phyloP scores from a whole-genome alignment of 2,888 invertebrate genomes.

The Ctenicera cuprea region DNA sequence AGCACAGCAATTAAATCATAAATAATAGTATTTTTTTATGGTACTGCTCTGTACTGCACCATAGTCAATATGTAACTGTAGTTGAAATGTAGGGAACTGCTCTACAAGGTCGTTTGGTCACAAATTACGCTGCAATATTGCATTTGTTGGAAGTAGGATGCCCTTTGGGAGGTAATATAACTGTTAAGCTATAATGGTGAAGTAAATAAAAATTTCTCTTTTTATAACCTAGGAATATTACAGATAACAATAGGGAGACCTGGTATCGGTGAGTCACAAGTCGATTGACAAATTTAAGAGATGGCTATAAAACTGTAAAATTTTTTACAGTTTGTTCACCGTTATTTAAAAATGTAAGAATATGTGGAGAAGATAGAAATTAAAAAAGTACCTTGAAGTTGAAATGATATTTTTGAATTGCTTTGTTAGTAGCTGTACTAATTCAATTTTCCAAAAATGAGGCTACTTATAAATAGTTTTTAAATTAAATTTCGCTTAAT shows the following conservation, averaged over 20 bases:
- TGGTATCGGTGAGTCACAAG: too few species aligned
- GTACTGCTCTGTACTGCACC: slow-evolving; percentile 14
- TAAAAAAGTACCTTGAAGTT: too few species aligned
- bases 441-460: too few species aligned
- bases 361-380: too few species aligned
- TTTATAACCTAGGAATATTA: background rate
- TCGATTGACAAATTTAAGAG: too few species aligned
- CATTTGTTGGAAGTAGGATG: slow-evolving; percentile 9
- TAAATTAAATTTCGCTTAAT: too few species aligned
- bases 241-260: background rate
- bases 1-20: slow-evolving; percentile 40
- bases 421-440: too few species aligned
- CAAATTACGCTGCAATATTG: slow-evolving; percentile 21
- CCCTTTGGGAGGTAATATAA: slow-evolving; percentile 22
- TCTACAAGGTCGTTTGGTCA: slow-evolving; percentile 23
- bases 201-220: slow-evolving; percentile 16
- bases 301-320: too few species aligned
- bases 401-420: too few species aligned
- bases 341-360: too few species aligned
- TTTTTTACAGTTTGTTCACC: too few species aligned
- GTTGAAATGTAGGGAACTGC: slow-evolving; percentile 32
- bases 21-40: slow-evolving; percentile 31
- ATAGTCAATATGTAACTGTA: slow-evolving; percentile 19
- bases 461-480: too few species aligned
- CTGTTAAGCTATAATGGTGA: slow-evolving; percentile 23